Base-by-base conservation (phyloP, 2,888 invertebrate genomes). In the Amblyjoppa fuscipennis region DNA sequence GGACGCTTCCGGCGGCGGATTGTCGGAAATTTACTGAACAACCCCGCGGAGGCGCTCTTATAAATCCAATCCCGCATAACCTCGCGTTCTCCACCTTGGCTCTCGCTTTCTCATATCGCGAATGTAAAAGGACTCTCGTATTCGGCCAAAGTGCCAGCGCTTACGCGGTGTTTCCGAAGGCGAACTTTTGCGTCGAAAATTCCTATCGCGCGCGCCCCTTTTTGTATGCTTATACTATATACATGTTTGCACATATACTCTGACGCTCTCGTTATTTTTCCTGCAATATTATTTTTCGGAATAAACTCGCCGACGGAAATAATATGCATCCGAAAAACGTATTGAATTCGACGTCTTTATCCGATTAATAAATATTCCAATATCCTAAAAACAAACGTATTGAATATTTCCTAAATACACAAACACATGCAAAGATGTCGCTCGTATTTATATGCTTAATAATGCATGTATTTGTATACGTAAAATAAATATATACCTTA, bases 131-230 rank as follows among this genome's bases (percentile, higher is more conserved):
- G 79, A 64, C 53, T 45, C 56, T 61, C 69, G 64, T 75, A 75
- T 75, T 83, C 75, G 61, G 59, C 79, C 79, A 75, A 83, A 83
- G 79, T 83, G 83, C 71, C 70, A 56, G n/a, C 59, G 45, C 70
- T 56, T 56, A 38, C 49, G 16, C 66, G 74, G 64, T 75, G 71
- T 79, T 83, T 75, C 56, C 25, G 79, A 75, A 75, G 61, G 53
- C 3, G 59, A 59, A 83, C 61, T 76, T 64, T 71, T 45, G 71
- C 53, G 64, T 76, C 56, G 75, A 84, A 83, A 80, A 59, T 80
- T 84, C 76, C 80, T 80, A 84, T 84, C 71, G 80, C 25, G 73
- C 51, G 51, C 69, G 31, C 59, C 34, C 31, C 41, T 59, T 59
- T 28, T 6, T 28, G 25, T 20, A 20, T 28, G 3, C 25, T 20